Evolutionary conservation across 2,113 vertebrate genomes (phyloP).

Genomic region (Paralichthys olivaceus): DNA sequence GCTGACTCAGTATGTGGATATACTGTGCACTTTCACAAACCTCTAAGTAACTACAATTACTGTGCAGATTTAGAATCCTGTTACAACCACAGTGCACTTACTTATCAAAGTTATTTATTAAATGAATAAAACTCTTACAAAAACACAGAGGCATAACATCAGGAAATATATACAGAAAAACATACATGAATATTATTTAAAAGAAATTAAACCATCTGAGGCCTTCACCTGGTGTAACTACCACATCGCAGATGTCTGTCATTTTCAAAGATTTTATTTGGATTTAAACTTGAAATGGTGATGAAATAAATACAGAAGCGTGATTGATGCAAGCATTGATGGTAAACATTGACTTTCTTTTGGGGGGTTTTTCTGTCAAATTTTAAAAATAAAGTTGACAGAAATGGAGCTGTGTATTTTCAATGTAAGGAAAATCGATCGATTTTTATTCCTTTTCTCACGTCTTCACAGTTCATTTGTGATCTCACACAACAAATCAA

Average conservation of each 20-base stretch:
- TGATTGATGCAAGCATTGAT: conserved; percentile 11
- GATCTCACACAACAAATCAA: conserved; percentile 25
- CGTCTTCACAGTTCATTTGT: conserved; percentile 16
- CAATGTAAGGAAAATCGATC: conserved; percentile 5
- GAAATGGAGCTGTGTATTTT: conserved; percentile 10
- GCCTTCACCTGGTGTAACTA: conserved; percentile 8
- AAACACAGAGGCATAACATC: conserved; percentile 48
- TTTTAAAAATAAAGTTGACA: conserved; percentile 20
- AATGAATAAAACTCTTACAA: conserved; percentile 57
- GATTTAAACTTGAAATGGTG: conserved; percentile 26
- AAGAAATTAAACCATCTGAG: conserved; percentile 29
- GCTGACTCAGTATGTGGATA: no score
- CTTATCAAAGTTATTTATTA: conserved; percentile 67
- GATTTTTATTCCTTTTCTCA: conserved; percentile 1
- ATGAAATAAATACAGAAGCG: conserved; percentile 62
- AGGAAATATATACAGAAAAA: conserved; percentile 58
- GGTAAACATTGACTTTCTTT: conserved; percentile 12
- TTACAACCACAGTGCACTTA: conserved; percentile 3
- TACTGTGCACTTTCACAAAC: neutral
- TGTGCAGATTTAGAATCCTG: neutral
- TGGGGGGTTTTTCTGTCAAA: neutral
- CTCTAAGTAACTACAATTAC: neutral
- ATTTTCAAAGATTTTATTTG: neutral
- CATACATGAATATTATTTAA: conserved; percentile 20
- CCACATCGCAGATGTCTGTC: neutral